phyloP scores from a whole-genome alignment of 2,888 invertebrate genomes.

The Eustalomyia histrio region DNA sequence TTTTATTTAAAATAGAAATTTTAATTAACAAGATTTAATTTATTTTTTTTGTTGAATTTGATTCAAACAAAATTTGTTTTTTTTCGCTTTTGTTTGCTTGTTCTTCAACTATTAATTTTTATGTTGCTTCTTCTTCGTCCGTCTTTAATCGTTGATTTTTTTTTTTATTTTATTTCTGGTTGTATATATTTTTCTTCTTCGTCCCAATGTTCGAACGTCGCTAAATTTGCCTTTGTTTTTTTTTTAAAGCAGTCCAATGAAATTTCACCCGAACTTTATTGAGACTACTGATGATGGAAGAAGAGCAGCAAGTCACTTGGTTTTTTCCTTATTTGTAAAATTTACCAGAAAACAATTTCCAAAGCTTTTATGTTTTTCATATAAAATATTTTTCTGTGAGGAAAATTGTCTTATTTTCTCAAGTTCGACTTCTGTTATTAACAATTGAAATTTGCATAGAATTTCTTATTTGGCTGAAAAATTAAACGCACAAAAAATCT shows the following conservation, averaged over 20 bases:
- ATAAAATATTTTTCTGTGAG: constrained; percentile 47
- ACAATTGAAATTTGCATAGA: constrained; percentile 69
- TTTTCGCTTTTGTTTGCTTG: constrained; percentile 43
- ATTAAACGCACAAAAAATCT: constrained; percentile 72
- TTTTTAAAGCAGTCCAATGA: constrained; percentile 74
- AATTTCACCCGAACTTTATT: constrained; percentile 74
- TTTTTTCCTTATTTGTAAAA: constrained; percentile 66
- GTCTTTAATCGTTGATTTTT: constrained; percentile 64
- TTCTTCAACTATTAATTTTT: constrained; percentile 39
- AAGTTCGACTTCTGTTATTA: constrained; percentile 59
- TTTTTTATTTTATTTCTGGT: constrained; percentile 50
- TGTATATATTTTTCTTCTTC: constrained; percentile 61
- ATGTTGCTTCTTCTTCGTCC: constrained; percentile 58
- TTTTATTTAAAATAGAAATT: constrained; percentile 24
- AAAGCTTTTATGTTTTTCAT: constrained; percentile 37
- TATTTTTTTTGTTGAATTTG: constrained; percentile 52
- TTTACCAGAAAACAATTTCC: constrained; percentile 67
- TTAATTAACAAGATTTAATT: constrained; percentile 13
- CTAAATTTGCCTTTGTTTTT: constrained; percentile 73
- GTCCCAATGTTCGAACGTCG: constrained; percentile 64
- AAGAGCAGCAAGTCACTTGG: constrained; percentile 70
- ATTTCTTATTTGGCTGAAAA: constrained; percentile 71
- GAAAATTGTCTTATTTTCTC: constrained; percentile 30
- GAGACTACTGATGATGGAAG: constrained; percentile 58
- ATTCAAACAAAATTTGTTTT: constrained; percentile 50